phyloP scores from a whole-genome alignment of 1,140 invertebrate genomes.

The Drosophila orosa region DNA sequence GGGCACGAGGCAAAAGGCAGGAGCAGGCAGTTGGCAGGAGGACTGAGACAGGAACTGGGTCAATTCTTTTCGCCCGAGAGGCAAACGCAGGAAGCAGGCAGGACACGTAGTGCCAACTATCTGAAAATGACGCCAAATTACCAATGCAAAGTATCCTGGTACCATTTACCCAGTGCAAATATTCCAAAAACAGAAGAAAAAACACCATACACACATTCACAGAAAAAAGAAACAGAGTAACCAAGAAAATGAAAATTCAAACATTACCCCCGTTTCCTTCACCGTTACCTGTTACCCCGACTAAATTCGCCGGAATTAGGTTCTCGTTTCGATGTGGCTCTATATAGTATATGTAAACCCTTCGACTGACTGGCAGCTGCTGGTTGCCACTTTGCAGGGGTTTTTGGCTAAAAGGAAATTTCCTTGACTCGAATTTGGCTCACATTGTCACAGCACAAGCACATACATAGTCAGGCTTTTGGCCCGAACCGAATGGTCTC shows the following conservation, averaged over 20 bases:
- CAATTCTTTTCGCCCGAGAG: constrained; percentile 44
- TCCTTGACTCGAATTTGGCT: constrained; percentile 56
- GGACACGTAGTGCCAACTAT: constrained; percentile 74
- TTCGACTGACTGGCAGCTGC: constrained; percentile 42
- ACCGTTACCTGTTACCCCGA: constrained; percentile 34
- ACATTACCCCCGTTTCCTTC: constrained; percentile 56
- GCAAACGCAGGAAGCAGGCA: constrained; percentile 16
- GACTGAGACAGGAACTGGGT: constrained; percentile 58
- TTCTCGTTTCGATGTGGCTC: constrained; percentile 31
- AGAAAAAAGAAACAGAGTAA: constrained; percentile 14
- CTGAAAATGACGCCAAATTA: constrained; percentile 81
- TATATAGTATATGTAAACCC: neutral
- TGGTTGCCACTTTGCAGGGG: constrained; percentile 52
- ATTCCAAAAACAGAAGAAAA: constrained; percentile 28
- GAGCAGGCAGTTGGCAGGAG: neutral
- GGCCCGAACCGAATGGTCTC: constrained; percentile 19
- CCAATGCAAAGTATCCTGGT: constrained; percentile 82
- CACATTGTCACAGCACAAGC: constrained; percentile 66
- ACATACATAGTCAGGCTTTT: constrained; percentile 42
- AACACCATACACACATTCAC: neutral
- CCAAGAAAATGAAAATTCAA: constrained; percentile 76
- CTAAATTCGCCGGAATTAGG: constrained; percentile 55
- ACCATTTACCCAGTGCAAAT: constrained; percentile 69
- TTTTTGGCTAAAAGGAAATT: constrained; percentile 34
- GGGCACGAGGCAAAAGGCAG: neutral